Evolutionary conservation across 2,888 invertebrate species (phyloP).

Genomic region (Drosophila robusta): DNA sequence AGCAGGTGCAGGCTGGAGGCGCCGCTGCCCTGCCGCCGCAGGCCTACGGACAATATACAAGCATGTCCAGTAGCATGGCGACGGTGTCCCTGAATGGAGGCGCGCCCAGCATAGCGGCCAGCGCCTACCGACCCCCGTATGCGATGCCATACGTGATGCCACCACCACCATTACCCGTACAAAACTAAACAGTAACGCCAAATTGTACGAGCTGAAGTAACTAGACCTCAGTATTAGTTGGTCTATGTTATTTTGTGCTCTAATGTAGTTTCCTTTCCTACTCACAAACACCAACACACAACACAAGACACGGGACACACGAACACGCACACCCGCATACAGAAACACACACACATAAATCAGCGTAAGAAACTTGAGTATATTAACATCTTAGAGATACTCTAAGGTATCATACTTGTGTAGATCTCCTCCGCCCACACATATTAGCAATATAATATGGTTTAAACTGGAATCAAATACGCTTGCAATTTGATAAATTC

Average conservation of each 20-base stretch:
- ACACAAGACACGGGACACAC: constrained; percentile 21
- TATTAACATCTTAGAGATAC: constrained; percentile 27
- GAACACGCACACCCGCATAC: constrained; percentile 2
- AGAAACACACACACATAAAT: constrained; percentile 20
- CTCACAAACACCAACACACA: constrained; percentile 21
- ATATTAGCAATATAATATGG: constrained; percentile 75
- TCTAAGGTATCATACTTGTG: constrained; percentile 47
- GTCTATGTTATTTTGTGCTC: constrained; percentile 54
- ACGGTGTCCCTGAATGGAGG: constrained; percentile 65
- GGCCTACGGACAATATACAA: constrained; percentile 64
- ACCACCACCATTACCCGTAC: constrained; percentile 85
- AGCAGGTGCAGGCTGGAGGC: constrained; percentile 46
- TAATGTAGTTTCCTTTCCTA: constrained; percentile 65
- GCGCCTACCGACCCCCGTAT: constrained; percentile 76
- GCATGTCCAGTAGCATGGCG: constrained; percentile 70
- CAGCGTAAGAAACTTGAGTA: constrained; percentile 31
- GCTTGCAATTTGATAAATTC: constrained; percentile 61
- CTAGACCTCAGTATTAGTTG: constrained; percentile 54
- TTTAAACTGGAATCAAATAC: constrained; percentile 78
- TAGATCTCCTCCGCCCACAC: constrained; percentile 77
- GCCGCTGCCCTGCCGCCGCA: constrained; percentile 45
- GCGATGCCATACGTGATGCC: constrained; percentile 83
- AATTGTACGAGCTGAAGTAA: constrained; percentile 57
- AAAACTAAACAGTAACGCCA: constrained; percentile 78
- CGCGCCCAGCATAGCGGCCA: constrained; percentile 54